phyloP scores from a whole-genome alignment of 2,113 vertebrate species.

The Pyrgilauda ruficollis region DNA sequence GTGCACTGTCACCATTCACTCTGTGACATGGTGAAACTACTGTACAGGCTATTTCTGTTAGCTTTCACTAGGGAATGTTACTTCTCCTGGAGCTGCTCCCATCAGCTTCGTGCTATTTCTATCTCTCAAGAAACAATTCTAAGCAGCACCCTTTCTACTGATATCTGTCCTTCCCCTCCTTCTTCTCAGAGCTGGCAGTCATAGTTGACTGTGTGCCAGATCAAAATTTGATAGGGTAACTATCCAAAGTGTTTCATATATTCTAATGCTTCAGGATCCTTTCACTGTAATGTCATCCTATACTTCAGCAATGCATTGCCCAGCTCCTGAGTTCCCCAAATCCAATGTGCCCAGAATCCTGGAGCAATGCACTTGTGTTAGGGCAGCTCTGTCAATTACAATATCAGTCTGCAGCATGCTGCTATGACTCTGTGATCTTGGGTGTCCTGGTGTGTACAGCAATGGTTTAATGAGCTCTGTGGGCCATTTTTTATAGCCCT shows the following conservation, averaged over 20 bases:
- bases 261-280: not conserved
- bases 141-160: not conserved
- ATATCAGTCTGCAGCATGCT: not conserved
- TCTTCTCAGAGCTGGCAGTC: not conserved
- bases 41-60: not conserved
- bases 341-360: not conserved
- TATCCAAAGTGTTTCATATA: not conserved
- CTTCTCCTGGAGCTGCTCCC: not conserved
- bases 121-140: not conserved
- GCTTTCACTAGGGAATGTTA: not conserved
- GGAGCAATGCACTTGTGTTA: not conserved
- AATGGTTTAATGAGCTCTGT: not conserved
- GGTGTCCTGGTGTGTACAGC: not conserved
- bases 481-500: not conserved
- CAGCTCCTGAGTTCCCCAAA: not conserved
- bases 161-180: not conserved
- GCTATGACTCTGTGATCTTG: not conserved
- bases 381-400: conserved; percentile 8
- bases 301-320: not conserved
- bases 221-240: conserved; percentile 14
- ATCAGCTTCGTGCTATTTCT: not conserved
- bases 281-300: not conserved
- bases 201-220: not conserved
- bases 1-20: conserved; percentile 7
- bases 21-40: not conserved